These are phyloP conservation scores for Ferrisia virgata DNA, from an alignment of 2,888 invertebrate genomes.

Conservation along the genomic window DNA sequence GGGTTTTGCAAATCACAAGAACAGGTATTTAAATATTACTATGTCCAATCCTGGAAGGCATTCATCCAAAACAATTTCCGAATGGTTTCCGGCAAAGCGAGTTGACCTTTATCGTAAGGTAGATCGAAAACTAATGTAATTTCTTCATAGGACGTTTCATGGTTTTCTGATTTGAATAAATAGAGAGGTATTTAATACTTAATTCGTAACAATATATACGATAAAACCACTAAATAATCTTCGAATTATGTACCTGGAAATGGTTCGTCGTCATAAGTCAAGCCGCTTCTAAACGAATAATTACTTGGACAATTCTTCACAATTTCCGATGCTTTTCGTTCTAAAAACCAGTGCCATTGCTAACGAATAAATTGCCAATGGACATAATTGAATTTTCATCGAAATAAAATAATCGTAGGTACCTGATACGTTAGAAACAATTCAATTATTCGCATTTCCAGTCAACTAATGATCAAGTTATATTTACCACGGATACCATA, in stretches of 20 bases:
- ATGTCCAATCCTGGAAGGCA: neutral
- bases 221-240: too few species aligned
- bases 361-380: neutral
- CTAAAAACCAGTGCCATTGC: slow-evolving; percentile 9
- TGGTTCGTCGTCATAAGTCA: neutral
- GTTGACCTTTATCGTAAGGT: neutral
- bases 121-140: neutral
- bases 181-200: too few species aligned
- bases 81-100: neutral
- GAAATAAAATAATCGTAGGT: neutral
- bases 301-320: neutral
- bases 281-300: neutral
- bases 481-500: neutral
- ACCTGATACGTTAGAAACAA: neutral
- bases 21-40: neutral
- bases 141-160: neutral
- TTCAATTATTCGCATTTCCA: neutral
- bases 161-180: neutral
- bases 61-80: neutral
- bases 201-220: neutral
- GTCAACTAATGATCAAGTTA: neutral
- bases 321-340: neutral
- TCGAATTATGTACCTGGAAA: neutral
- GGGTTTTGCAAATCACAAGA: neutral
- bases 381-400: neutral